Evolutionary conservation across 2,797 vertebrate species (phyloP).

Genomic region (Pelochelys cantorii): DNA sequence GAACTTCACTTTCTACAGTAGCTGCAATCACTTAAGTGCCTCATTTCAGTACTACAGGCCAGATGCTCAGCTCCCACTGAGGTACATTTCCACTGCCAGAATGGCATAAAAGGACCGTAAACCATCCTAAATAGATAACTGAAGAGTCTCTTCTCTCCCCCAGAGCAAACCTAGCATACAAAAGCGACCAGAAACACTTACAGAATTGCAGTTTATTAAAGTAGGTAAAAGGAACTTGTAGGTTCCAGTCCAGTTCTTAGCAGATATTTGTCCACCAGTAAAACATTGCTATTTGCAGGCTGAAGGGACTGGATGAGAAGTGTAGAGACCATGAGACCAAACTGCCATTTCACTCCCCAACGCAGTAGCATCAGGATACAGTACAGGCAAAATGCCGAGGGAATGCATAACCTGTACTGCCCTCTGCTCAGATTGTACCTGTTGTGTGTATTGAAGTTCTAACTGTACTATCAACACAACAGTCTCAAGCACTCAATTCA

Average conservation of each 20-base stretch:
- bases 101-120: neutral
- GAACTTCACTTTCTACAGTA: neutral
- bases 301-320: neutral
- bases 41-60: neutral
- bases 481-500: fast-evolving
- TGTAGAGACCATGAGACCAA: no score
- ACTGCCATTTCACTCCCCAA: neutral
- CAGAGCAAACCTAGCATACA: neutral
- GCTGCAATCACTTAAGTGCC: neutral
- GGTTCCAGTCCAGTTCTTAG: neutral
- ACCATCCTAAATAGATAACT: neutral
- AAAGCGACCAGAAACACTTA: neutral
- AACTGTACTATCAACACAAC: fast-evolving
- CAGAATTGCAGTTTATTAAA: neutral
- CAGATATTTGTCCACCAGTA: neutral
- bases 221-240: neutral
- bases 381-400: neutral
- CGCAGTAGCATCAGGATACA: neutral
- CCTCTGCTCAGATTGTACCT: neutral
- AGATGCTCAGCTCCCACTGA: neutral
- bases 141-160: neutral
- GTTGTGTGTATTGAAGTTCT: fast-evolving
- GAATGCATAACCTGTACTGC: neutral
- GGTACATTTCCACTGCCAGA: neutral
- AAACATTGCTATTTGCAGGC: neutral